Evolutionary conservation across 2,797 vertebrate species (phyloP).

Genomic region (Trematomus bernacchii): DNA sequence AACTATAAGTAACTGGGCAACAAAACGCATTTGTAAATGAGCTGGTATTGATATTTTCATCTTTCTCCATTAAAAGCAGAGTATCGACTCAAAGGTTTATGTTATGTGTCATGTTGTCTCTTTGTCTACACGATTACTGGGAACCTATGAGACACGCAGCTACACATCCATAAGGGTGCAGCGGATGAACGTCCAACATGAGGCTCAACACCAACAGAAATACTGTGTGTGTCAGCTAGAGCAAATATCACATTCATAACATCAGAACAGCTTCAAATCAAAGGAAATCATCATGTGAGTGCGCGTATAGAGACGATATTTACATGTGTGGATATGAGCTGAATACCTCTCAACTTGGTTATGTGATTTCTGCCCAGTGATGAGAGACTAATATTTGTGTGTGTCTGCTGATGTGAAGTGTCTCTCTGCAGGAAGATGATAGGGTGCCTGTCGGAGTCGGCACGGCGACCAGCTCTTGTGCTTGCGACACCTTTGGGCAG

Average conservation of each 20-base stretch:
- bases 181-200: constrained; percentile 27
- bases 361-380: constrained; percentile 23
- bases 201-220: constrained; percentile 30
- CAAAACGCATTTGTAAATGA: constrained; percentile 77
- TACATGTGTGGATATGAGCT: background rate
- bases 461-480: constrained; percentile 47
- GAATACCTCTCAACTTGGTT: background rate
- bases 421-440: constrained; percentile 37
- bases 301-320: background rate
- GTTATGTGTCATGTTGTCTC: constrained; percentile 72
- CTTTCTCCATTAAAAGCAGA: constrained; percentile 79
- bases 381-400: constrained; percentile 9
- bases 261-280: background rate
- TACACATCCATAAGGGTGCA: constrained; percentile 18
- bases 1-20: constrained; percentile 78
- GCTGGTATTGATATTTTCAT: constrained; percentile 82
- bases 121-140: constrained; percentile 59
- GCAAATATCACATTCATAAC: constrained; percentile 63
- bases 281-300: background rate
- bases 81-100: constrained; percentile 73
- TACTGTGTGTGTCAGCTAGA: constrained; percentile 26
- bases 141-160: constrained; percentile 29
- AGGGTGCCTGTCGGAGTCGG: constrained; percentile 58
- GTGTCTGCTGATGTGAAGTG: constrained; percentile 22
- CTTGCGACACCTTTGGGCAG: constrained; percentile 53